phyloP scores from a whole-genome alignment of 2,888 invertebrate species.

The Nycteola revayana region DNA sequence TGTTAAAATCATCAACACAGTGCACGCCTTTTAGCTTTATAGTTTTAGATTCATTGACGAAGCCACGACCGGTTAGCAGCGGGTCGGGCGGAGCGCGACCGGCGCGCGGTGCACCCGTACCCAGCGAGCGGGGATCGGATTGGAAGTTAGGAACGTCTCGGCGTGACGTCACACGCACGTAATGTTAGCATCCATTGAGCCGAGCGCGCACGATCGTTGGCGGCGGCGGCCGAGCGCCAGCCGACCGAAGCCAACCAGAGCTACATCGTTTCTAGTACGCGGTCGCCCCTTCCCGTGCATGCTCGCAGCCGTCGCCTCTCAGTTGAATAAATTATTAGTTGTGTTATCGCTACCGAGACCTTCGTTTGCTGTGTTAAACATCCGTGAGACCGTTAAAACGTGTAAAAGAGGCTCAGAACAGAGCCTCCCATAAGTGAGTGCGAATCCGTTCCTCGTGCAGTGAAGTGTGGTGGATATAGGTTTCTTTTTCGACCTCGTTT shows the following conservation, averaged over 20 bases:
- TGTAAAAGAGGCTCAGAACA: slow-evolving; percentile 12
- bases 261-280: slow-evolving; percentile 73
- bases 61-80: slow-evolving; percentile 1
- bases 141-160: slow-evolving; percentile 35
- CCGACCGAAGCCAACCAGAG: slow-evolving; percentile 71
- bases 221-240: slow-evolving; percentile 53
- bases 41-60: slow-evolving; percentile 21
- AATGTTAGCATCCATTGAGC: slow-evolving; percentile 63
- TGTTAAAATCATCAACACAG: neutral
- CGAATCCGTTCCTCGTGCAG: slow-evolving; percentile 40
- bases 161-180: slow-evolving; percentile 67
- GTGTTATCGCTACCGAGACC: slow-evolving; percentile 37
- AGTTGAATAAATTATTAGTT: slow-evolving; percentile 35
- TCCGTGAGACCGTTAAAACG: slow-evolving; percentile 15
- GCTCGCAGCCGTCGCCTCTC: slow-evolving; percentile 40
- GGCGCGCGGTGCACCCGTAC: slow-evolving; percentile 38
- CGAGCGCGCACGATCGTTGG: slow-evolving; percentile 54
- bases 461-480: slow-evolving; percentile 52
- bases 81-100: slow-evolving; percentile 6
- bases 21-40: slow-evolving; percentile 1
- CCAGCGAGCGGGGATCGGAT: slow-evolving; percentile 20
- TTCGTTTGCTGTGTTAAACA: slow-evolving; percentile 31
- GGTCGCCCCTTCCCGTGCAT: slow-evolving; percentile 56
- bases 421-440: slow-evolving; percentile 22
- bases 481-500: slow-evolving; percentile 69